Conservation (phyloP, 2,888 invertebrate species). For the Leptura quadrifasciata region DNA sequence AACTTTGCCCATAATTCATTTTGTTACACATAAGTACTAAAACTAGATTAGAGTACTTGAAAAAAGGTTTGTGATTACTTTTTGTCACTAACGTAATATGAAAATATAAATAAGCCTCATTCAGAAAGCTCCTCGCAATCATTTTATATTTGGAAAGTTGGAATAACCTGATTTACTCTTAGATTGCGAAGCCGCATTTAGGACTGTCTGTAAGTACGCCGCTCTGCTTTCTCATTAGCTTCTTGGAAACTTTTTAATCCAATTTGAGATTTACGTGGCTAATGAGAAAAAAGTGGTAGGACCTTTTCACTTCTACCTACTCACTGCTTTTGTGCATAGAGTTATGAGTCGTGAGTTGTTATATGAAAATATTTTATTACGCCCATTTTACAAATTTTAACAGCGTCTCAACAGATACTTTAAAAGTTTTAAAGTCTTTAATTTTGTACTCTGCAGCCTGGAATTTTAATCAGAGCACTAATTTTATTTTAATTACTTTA, state of each 20-base stretch:
- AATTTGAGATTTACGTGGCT: conserved; percentile 55
- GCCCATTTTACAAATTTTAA: not conserved
- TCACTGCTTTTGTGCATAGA: conserved; percentile 48
- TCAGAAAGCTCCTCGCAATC: conserved; percentile 28
- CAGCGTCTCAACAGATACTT: conserved; percentile 26
- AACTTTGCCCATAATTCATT: conserved; percentile 11
- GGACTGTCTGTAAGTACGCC: conserved; percentile 43
- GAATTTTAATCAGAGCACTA: conserved; percentile 30
- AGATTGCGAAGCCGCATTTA: conserved; percentile 50
- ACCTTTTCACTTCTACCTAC: conserved; percentile 49
- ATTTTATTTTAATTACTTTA: conserved; percentile 38
- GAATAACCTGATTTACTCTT: conserved; percentile 51
- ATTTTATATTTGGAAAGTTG: conserved; percentile 51
- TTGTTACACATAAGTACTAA: conserved; percentile 18
- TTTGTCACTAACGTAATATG: not conserved
- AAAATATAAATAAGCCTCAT: conserved; percentile 6
- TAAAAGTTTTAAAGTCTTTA: conserved; percentile 37
- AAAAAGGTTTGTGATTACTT: not conserved
- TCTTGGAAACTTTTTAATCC: conserved; percentile 55
- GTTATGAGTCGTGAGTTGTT: conserved; percentile 43
- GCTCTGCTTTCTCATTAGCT: conserved; percentile 52
- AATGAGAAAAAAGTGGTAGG: conserved; percentile 57
- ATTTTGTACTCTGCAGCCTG: conserved; percentile 11
- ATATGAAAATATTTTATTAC: conserved; percentile 27
- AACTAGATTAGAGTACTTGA: conserved; percentile 4